Percentiles rank a stretch among this genome's conserved stretches.
Conservation (phyloP, 2,888 invertebrate species). For the Cheilosia vernalis region DNA sequence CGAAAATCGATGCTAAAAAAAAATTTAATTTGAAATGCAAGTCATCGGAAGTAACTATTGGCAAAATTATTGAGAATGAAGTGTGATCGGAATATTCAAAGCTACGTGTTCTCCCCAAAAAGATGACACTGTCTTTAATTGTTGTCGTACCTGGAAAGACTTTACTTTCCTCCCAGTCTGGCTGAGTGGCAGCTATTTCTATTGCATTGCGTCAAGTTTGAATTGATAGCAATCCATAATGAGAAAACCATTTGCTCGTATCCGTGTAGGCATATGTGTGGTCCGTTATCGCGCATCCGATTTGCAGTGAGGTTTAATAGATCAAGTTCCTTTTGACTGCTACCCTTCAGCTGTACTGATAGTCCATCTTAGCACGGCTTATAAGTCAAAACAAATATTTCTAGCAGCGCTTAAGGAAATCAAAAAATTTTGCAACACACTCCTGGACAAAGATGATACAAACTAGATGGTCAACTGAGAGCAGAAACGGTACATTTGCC, state of each 20-base stretch:
- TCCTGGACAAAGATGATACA: too few relatives aligned
- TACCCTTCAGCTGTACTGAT: too few relatives aligned
- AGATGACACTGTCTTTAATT: background rate
- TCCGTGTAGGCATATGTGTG: too few relatives aligned
- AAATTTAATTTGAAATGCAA: background rate
- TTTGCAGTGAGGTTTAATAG: background rate
- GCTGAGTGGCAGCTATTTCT: background rate
- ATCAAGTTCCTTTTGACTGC: too few relatives aligned
- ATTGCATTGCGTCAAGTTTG: background rate
- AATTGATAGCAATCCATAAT: background rate
- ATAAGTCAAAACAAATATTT: too few relatives aligned
- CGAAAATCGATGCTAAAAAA: background rate
- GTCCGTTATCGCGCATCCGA: background rate
- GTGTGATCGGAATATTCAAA: slow-evolving; percentile 20
- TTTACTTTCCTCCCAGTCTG: background rate
- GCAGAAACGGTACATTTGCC: too few relatives aligned
- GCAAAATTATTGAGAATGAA: background rate
- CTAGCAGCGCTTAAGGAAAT: too few relatives aligned
- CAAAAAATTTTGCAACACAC: too few relatives aligned
- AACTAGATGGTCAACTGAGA: too few relatives aligned
- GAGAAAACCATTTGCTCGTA: background rate
- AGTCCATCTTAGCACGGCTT: too few relatives aligned
- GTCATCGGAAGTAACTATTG: background rate
- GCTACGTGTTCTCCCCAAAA: background rate
- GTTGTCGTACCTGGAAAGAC: background rate